phyloP scores from a whole-genome alignment of 2,797 vertebrate species.

The Pseudotriccus pelzelni region DNA sequence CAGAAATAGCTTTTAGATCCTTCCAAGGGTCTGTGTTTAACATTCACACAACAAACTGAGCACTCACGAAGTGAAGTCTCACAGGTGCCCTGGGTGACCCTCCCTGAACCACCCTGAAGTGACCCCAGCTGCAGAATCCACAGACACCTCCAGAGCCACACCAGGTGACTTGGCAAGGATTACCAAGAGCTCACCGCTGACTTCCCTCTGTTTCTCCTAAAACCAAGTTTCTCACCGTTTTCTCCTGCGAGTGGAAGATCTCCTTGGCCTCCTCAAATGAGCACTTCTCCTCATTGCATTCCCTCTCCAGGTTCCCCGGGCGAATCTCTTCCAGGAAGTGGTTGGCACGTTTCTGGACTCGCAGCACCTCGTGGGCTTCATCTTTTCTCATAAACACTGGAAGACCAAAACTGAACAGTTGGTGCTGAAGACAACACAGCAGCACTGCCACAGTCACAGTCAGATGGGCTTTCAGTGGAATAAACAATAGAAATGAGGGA shows the following conservation, averaged over 20 bases:
- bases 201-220: background rate
- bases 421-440: background rate
- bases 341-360: conserved; percentile 76
- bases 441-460: background rate
- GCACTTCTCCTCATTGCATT: conserved; percentile 84
- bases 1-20: background rate
- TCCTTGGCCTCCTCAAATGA: conserved; percentile 84
- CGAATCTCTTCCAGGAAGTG: conserved; percentile 81
- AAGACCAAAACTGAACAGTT: background rate
- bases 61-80: background rate
- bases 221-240: conserved; percentile 75
- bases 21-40: background rate
- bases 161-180: background rate
- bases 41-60: background rate
- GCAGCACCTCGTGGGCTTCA: conserved; percentile 72
- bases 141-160: background rate
- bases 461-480: background rate
- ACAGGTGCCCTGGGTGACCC: background rate
- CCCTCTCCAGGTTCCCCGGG: conserved; percentile 83
- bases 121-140: background rate
- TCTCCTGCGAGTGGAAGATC: conserved; percentile 84
- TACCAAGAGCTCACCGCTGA: background rate
- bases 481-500: background rate
- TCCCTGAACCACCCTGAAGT: no score
- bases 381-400: conserved; percentile 49